Base-by-base conservation (phyloP, 2,797 vertebrate genomes). In the Crax fasciolata region DNA sequence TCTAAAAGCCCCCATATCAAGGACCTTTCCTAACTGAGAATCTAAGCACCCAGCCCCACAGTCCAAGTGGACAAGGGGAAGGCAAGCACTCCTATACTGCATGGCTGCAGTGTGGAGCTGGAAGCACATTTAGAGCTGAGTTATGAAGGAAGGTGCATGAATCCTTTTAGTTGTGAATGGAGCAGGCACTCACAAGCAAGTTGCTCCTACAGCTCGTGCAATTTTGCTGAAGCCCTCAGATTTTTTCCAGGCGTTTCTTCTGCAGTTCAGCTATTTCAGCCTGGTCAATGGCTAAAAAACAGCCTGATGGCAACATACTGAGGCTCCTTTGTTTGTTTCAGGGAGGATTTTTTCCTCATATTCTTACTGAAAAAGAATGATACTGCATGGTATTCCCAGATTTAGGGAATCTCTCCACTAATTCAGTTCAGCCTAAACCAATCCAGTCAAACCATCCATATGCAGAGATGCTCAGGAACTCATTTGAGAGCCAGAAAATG, bases 211-310 rank as follows among this genome's bases (percentile, higher is more conserved):
- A 54, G 63, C 70, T 78, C 86, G 46, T 75, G 55, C 18, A 48
- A 46, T 75, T 92, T 90, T 90, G 74, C 84, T 78, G 44, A 94
- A 90, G 57, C 32, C 61, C 78, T 77, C 84, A 5, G 90, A 59
- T 79, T 91, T 96, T 93, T 87, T 46, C 59, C 84, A 84, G 76
- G 55, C 80, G 54, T 24, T 89, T 90, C 46, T 95, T 88, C 91
- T 96, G 94, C 92, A 90, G 67, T 93, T 90, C 89, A 92, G 90
- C 5, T 57, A 39, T 83, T 70, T 41, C 75, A 72, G 84, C 54
- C 72, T 41, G 79, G 84, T 41, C 65, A 91, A 25, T 30, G 57
- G 71, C 89, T 93, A 57, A 65, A 72, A 72, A 87, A 3, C 73
- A 85, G 43, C 58, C 61, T 9, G 13, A 46, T 16, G 46, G 65